Base-by-base conservation (phyloP, 2,888 invertebrate species). In the Acronicta aceris region DNA sequence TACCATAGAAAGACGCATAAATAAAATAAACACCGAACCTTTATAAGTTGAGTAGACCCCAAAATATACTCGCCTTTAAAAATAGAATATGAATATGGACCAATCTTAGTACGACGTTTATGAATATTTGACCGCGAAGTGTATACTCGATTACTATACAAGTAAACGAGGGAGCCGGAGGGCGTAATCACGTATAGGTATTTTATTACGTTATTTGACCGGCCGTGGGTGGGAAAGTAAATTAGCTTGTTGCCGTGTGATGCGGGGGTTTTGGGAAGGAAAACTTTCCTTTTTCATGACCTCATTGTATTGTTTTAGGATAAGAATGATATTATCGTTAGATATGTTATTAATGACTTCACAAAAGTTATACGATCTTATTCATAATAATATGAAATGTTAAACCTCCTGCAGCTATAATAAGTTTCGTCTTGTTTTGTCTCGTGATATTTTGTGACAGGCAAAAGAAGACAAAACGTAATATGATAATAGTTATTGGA, bases 161-260 rank as follows among this genome's bases (percentile, higher is more conserved):
- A 66, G 59, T 66, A 59, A 65, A 74, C 59, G 69, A 60, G 57
- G 25, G 40, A 61, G 54, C 74, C 66, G 16, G 56, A 43, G 73
- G 56, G 54, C 48, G 54, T 69, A 63, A 73, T 73, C 71, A 60
- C 49, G 57, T 71, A 66, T 71, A 74, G 74, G 71, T 74, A 71
- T 71, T 68, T 68, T 71, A 64, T 71, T 68, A 59, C 54, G 73
- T 71, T 72, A 68, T 72, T 72, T 58, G 57, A 55, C 59, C 69
- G 55, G 38, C 59, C 30, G 57, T 49, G 65, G 68, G 42, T 30
- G n/a, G 62, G 47, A 62, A 62, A 71, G 55, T 67, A 56, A 67
- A 69, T 59, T 60, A 66, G 69, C 55, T 72, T 67, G 68, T 63
- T 72, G 71, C 63, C 63, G n/a, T 43, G 36, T 49, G 52, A 49